Base-by-base conservation (phyloP, 1,140 invertebrate genomes). In the Hermetia illucens region DNA sequence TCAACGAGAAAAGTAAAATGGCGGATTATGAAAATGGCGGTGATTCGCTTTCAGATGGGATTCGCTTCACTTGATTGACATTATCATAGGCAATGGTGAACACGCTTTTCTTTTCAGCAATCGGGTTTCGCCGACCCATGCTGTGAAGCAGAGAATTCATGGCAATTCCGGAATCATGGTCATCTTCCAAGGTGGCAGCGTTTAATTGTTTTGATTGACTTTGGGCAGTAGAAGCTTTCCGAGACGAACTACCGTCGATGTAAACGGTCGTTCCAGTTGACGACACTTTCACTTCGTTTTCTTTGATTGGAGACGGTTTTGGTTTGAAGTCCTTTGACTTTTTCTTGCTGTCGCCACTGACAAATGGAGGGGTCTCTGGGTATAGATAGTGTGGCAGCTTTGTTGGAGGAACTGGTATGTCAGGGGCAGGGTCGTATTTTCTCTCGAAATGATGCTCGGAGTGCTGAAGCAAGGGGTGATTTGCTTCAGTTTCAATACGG, bases 61-160 rank as follows among this genome's bases (percentile, higher is more conserved):
- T 60, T 38, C 55, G 58, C 38, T 58, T 56, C 1, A 60, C 55
- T 20, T 54, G 50, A 32, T 49, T 59, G 18, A 90, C 82, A 51
- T 88, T 85, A 52, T 85, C 83, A 51, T 91, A 92, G 2, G 86
- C 85, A 45, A 92, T 91, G 1, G 86, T 88, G 49, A 91, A 92
- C n/a, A 92, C 76, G 54, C 86, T 90, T 52, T 90, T 90, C 63
- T 90, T 91, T 48, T 90, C 84, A 17, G 88, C 71, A 41, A 89
- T 75, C 32, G 82, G 77, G 49, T 82, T 69, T 46, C 73, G 57
- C 48, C 74, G 63, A 44, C 62, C 46, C 49, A 67, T 61, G 58
- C 72, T 61, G 40, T 69, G 45, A 22, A 69, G 59, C 34, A 74
- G 55, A 1, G 71, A 66, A 19, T 75, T 74, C 62, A 82, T 71